Base-by-base conservation (phyloP, 2,888 invertebrate species). In the Macrosoma leucophasiata region DNA sequence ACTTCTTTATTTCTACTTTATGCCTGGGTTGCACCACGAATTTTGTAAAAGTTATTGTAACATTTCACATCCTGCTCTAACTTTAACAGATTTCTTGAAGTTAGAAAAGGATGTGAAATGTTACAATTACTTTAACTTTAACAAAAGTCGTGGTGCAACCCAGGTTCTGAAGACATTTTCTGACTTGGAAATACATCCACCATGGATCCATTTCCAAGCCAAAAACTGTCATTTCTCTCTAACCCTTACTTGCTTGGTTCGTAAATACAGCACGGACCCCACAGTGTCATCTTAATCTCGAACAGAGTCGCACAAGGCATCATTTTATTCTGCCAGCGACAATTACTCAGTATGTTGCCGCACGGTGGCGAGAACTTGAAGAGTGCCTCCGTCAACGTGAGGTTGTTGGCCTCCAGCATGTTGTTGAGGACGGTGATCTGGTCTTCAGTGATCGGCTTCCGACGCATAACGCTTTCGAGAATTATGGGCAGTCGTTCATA, bases 191-290 rank as follows among this genome's bases (percentile, higher is more conserved):
- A n/a, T n/a, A n/a, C n/a, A n/a, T n/a, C n/a, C n/a, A n/a, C n/a
- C n/a, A n/a, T n/a, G n/a, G n/a, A n/a, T n/a, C n/a, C n/a, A n/a
- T n/a, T n/a, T n/a, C n/a, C n/a, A n/a, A n/a, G n/a, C n/a, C n/a
- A n/a, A n/a, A n/a, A n/a, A n/a, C n/a, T n/a, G n/a, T n/a, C n/a
- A 17, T 7, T 17, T 17, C 17, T 5, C 4, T 7, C 4, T 5
- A 17, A 19, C 12, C 3, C 7, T 13, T 42, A 75, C 77, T 50
- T 58, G 1, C 47, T 13, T 4, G 70, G 57, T 4, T 50, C 40
- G 54, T 68, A 58, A 0, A 73, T 55, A 39, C 82, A 82, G 42
- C 81, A 81, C 1, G 62, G 41, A 0, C 79, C 79, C 52, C 58
- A 63, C 3, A 47, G 42, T 1, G 69, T 77, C 2, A 71, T 14